Base-by-base conservation (phyloP, 23 tunicate species). In the Botrylloides violaceus region DNA sequence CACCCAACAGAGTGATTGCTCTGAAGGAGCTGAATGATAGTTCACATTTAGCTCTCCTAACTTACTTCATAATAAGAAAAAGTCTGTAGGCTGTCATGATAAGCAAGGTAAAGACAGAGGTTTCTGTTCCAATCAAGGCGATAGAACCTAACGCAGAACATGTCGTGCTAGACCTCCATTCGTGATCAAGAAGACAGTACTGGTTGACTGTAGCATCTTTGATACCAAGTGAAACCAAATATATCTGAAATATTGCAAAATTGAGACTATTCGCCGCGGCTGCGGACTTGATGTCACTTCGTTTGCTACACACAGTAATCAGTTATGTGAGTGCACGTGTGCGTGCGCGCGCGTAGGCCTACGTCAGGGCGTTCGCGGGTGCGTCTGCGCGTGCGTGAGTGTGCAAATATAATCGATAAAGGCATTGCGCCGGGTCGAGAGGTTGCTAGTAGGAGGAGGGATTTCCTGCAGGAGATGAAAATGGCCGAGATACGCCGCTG, bases 21-120 rank as follows among this genome's bases (percentile, higher is more conserved):
- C 18, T 47, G 55, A 47, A 12, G 18, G 18, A 12, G 55, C 18
- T 12, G 12, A 12, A 12, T 12, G 55, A 47, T 12, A 18, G 55
- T 47, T 47, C 15, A 47, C 55, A 12, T 18, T 12, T 12, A 47
- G 15, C 12, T 47, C 15, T 18, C 15, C 55, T 29, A 4, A 60
- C 71, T 9, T 21, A 80, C 84, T 60, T 71, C 7, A 76, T 48
- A 24, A 80, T 43, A 1, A 72, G 57, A 60, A 58, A 36, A 1
- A 80, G 70, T 29, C 84, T 39, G 47, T 56, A 72, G 3, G 77
- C 78, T 2, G 84, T 80, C 84, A 80, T 80, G 49, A 80, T 80
- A 36, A 71, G 38, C 48, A 80, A 47, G 12, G 71, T 80, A 61
- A 80, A 80, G 60, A 80, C 84, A 3, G 78, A 80, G 2, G 84